Evolutionary conservation across 2,888 invertebrate genomes (phyloP), one percentile per base, ranked within the genome.

Genomic region (Apamea crenata): DNA sequence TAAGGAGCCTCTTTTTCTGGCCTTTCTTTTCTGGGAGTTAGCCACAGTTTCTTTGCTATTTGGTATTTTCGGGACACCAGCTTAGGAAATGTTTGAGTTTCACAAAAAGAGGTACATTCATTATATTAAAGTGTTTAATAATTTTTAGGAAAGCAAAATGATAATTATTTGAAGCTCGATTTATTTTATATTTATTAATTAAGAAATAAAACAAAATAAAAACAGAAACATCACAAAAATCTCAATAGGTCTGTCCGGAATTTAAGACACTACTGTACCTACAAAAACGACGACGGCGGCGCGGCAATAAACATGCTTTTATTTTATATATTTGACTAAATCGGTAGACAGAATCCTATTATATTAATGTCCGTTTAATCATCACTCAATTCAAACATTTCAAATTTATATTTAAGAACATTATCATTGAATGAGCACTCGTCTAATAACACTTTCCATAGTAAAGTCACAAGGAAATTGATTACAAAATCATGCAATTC

Each of bases 401-500:
- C 8, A 0, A 83, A 66, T 77, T 47, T 2, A 40, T 40, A 21
- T 32, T 8, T 44, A n/a, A 44, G 12, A 82, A 36, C 44, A 59
- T 44, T 53, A 6, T 44, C 18, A 68, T 50, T 29, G 16, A 66
- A 50, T 47, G n/a, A 66, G 8, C 63, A 53, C 29, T 83, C 25
- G 2, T 53, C n/a, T 16, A 71, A 50, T 32, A 67, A 61, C 66
- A 70, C 36, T 73, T 61, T 32, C 14, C 47, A 36, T 67, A 68
- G 44, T 63, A 18, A 73, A 75, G 18, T 79, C 53, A 70, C 71
- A 69, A 50, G 66, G 65, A 89, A 85, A 85, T 88, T 83, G 53
- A 83, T 84, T 78, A 80, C 69, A 74, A 87, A 88, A 83, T 86
- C 81, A 84, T 83, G 81, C 85, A 85, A 90, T 79, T 85, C 86